Evolutionary conservation across 2,113 vertebrate genomes (phyloP).

Genomic region (Gopherus evgoodei): DNA sequence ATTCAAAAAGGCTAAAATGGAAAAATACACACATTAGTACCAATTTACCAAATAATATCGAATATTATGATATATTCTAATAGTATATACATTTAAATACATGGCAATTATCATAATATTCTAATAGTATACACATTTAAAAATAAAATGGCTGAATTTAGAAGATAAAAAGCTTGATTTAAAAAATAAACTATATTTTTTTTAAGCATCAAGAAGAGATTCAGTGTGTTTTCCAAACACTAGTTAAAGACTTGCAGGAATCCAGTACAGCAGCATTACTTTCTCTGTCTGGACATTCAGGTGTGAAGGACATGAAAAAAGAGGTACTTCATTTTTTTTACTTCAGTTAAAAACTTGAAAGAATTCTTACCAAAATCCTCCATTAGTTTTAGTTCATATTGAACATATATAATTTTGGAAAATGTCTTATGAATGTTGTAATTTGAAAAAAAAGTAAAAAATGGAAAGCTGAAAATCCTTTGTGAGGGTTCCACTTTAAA

Average conservation of each 20-base stretch:
- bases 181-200: not conserved
- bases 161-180: not conserved
- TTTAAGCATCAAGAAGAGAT: not conserved
- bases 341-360: not conserved
- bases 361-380: not conserved
- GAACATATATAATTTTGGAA: not conserved
- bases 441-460: not conserved
- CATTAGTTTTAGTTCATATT: not conserved
- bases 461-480: not conserved
- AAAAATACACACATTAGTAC: no score
- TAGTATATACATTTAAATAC: no score
- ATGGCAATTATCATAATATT: not conserved
- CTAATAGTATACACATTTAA: not conserved
- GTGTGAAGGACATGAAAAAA: not conserved
- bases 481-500: not conserved
- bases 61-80: no score
- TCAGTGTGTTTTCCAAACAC: not conserved
- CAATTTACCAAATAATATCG: no score
- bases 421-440: not conserved
- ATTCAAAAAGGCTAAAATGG: no score
- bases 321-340: not conserved
- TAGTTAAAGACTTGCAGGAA: not conserved
- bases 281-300: not conserved
- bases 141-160: not conserved
- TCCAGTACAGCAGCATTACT: not conserved